These are phyloP conservation scores for Cariama cristata DNA, from an alignment of 2,113 vertebrate species.

Conservation along the genomic window DNA sequence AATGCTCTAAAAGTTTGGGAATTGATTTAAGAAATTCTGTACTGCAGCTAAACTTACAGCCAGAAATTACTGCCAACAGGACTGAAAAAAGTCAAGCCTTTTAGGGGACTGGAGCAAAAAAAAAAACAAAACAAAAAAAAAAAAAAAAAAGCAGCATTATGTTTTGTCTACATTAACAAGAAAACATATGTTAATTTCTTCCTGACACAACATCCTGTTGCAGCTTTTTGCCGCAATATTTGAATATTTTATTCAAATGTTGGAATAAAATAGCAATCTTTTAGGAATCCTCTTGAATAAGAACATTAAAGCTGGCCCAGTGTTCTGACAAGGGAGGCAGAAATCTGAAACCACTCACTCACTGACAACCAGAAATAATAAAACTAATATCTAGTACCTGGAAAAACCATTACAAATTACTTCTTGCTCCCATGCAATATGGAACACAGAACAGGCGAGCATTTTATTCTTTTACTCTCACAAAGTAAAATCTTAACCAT, in stretches of 20 bases:
- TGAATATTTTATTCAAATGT: not conserved
- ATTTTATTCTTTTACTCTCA: not conserved
- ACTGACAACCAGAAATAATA: not conserved
- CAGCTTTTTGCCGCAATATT: not conserved
- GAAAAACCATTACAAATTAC: not conserved
- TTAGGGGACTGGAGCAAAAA: not conserved
- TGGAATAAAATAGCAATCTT: accelerated
- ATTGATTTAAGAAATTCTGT: not conserved
- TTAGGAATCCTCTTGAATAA: not conserved
- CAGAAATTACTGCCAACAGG: not conserved
- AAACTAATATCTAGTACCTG: not conserved
- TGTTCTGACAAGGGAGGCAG: not conserved
- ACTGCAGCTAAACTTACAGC: not conserved
- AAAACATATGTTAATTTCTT: not conserved
- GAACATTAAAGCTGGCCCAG: not conserved
- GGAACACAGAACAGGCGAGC: not conserved
- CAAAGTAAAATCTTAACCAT: not conserved
- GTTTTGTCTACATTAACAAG: not conserved
- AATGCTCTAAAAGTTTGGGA: not conserved
- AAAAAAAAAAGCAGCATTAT: no score
- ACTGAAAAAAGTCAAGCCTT: not conserved
- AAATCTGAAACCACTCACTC: not conserved
- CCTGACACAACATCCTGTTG: not conserved
- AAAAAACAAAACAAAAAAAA: not conserved
- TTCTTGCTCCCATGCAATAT: not conserved